Base-by-base conservation (phyloP, 2,113 vertebrate genomes). In the Harpagus bidentatus region DNA sequence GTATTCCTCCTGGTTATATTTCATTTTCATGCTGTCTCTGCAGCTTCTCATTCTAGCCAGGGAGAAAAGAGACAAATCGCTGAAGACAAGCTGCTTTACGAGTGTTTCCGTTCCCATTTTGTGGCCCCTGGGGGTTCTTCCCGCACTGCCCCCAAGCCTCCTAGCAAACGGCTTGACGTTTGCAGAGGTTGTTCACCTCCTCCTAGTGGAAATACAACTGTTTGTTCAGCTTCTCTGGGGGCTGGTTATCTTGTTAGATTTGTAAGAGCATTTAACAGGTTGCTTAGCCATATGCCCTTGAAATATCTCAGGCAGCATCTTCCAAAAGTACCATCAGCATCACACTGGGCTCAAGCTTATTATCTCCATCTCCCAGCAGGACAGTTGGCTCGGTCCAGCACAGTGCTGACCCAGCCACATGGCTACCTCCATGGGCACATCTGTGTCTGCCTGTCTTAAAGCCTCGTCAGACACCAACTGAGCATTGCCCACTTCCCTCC, bases 181-280 rank as follows among this genome's bases (percentile, higher is more conserved):
- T 84, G 58, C 87, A 82, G 86, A 90, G 91, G 83, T 79, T 93
- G 61, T 56, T 92, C 86, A 91, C 86, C 92, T 86, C 70, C 77
- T 87, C 65, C 1, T 2, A 38, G 70, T 82, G 78, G 83, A 97
- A 95, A 96, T 84, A 77, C 69, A 65, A 87, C 52, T 92, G 88
- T 96, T 96, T 95, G 93, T 76, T 96, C 86, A 93, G 86, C 86
- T 82, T 95, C 96, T 93, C 95, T 65, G 81, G 77, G 66, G 93
- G 58, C 86, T 96, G 94, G 95, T 96, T 97, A 93, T 96, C 96
- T 93, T 93, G 62, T 95, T 94, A 92, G 86, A 82, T 94, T 96
- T 94, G 93, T 82, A 91, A 90, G 62, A 95, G 42, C 81, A 77
- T 96, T 97, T 97, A 97, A 85, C 90, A 96, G 77, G 96, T 95